Evolutionary conservation across 1,140 invertebrate species (phyloP), one percentile per base, ranked within the genome.

Genomic region (Penaeus japonicus): DNA sequence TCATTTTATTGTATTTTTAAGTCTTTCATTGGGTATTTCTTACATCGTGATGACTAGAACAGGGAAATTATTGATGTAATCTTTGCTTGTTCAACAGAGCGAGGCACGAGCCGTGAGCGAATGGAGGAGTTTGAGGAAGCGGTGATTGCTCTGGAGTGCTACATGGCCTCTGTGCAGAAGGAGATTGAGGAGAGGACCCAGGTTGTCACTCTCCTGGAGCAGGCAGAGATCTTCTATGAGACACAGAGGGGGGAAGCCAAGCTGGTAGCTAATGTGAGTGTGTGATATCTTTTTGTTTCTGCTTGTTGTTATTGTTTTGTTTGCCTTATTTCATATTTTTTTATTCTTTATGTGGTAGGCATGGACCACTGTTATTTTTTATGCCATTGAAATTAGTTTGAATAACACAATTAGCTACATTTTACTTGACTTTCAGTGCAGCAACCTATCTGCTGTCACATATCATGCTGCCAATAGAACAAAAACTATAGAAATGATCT

Each of bases 221-320:
- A 96, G 79, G 96, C 96, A 27, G 96, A 97, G 91, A 95, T 96
- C 83, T 98, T 97, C 93, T 97, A 98, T 92, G 96, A 97, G 84
- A 96, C 95, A 24, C 97, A 98, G 92, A 94, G 95, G 81, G 96
- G 96, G 39, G 97, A 98, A 94, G 97, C 97, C 3, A 98, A 97
- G 94, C 96, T 98, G 91, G 97, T 98, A 39, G 96, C 95, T 62
- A 97, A 97, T 94, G 97, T 97, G 94, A 96, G 95, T 95, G n/a
- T n/a, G 95, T 95, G 10, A 54, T 77, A 24, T 54, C 53, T 57
- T 86, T 24, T 35, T 30, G 27, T 54, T 59, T 70, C 24, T 75
- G 30, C n/a, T 32, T 70, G 84, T 39, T 86, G 27, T 82, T 80
- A 54, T 0, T 1, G 17, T 85, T n/a, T 59, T 7, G 24, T 20